These are phyloP conservation scores for Tricholaema leucomelas DNA, from an alignment of 2,113 vertebrate species.

Conservation along the genomic window DNA sequence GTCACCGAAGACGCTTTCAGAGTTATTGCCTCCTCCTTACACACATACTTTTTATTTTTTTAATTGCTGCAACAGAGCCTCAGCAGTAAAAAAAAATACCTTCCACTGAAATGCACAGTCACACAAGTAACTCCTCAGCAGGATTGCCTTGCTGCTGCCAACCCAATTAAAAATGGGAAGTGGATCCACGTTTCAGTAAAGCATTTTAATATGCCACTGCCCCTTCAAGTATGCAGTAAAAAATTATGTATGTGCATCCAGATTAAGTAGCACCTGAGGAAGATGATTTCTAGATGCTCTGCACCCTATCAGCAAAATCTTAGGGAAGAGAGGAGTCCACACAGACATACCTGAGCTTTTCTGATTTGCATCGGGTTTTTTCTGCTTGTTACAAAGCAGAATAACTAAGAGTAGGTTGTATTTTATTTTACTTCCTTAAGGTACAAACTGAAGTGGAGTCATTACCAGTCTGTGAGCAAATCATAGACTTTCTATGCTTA, in stretches of 20 bases:
- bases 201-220: neutral
- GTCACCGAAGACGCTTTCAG: neutral
- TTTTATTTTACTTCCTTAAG: neutral
- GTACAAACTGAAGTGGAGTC: neutral
- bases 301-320: neutral
- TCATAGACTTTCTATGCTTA: fast-evolving
- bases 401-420: neutral
- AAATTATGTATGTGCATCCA: neutral
- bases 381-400: neutral
- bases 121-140: neutral
- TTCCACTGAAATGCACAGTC: slow-evolving; percentile 37
- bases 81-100: slow-evolving; percentile 18
- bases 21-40: slow-evolving; percentile 30
- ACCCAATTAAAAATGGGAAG: neutral
- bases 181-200: neutral
- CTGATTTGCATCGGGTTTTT: neutral
- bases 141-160: neutral
- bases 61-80: slow-evolving; percentile 16
- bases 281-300: neutral
- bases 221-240: neutral
- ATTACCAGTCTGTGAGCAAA: neutral
- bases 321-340: neutral
- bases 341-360: neutral
- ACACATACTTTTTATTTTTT: neutral
- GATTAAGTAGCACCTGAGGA: neutral